A percentile compares a stretch with the other conserved stretches of the same genome.
Conservation (phyloP, 2,888 invertebrate species). For the Agonopterix arenella region DNA sequence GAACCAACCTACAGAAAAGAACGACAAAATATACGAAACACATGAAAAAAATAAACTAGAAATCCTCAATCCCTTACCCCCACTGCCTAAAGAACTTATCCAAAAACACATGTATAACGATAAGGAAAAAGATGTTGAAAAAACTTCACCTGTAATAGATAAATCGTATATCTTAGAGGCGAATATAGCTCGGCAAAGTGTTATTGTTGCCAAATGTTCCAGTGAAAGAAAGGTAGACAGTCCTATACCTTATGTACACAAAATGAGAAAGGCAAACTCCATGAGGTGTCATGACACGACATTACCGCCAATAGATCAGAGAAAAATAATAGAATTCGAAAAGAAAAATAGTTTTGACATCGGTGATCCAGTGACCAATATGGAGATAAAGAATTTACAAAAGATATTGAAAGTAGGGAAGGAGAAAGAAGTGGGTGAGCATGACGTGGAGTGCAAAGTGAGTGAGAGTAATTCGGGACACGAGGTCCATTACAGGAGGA, state of each 20-base stretch:
- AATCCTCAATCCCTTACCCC: constrained; percentile 54
- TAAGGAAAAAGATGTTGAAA: constrained; percentile 14
- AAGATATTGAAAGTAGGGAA: constrained; percentile 51
- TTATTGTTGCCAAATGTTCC: constrained; percentile 54
- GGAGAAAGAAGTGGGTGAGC: constrained; percentile 20
- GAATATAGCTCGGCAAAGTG: constrained; percentile 64
- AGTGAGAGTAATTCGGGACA: constrained; percentile 31
- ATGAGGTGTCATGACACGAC: constrained; percentile 36
- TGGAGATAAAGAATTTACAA: constrained; percentile 48
- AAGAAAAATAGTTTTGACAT: constrained; percentile 36
- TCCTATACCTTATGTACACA: constrained; percentile 53
- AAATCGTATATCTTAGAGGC: constrained; percentile 63
- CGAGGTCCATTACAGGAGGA: constrained; percentile 50
- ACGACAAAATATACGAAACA: constrained; percentile 4
- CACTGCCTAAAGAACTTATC: constrained; percentile 49
- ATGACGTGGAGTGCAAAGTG: constrained; percentile 24
- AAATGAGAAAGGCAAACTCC: constrained; percentile 58
- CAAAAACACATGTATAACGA: constrained; percentile 38
- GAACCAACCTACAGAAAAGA: not conserved
- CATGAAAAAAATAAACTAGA: constrained; percentile 46
- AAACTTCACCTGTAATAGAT: constrained; percentile 24
- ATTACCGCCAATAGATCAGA: constrained; percentile 58
- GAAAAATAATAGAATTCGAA: constrained; percentile 49
- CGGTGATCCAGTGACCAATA: constrained; percentile 49
- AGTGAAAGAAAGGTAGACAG: constrained; percentile 30